A percentile compares a stretch with the other conserved stretches of the same genome.
These are phyloP conservation scores for Heterochromis multidens DNA, from an alignment of 2,113 vertebrate genomes.

Conservation along the genomic window DNA sequence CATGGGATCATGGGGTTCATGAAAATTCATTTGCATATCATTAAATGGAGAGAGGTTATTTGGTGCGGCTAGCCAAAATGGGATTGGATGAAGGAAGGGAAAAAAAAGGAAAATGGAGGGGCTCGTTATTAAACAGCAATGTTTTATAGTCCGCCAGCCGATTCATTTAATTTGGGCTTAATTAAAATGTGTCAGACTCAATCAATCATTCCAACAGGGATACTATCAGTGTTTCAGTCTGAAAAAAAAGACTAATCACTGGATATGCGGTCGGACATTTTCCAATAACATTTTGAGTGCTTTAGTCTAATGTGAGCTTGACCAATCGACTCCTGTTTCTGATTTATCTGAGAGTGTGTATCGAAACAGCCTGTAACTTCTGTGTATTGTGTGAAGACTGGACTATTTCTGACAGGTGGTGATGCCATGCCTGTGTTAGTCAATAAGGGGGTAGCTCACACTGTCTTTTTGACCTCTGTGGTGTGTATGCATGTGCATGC, in stretches of 20 bases:
- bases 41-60: conserved; percentile 77
- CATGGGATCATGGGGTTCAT: conserved; percentile 76
- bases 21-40: conserved; percentile 80
- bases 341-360: conserved; percentile 27
- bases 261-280: conserved; percentile 50
- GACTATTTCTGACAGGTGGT: conserved; percentile 53
- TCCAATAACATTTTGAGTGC: conserved; percentile 63
- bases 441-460: conserved; percentile 33
- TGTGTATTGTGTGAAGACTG: conserved; percentile 10
- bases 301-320: conserved; percentile 47
- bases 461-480: conserved; percentile 55
- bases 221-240: conserved; percentile 70
- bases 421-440: conserved; percentile 33
- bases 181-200: conserved; percentile 78
- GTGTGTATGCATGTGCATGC: conserved; percentile 36
- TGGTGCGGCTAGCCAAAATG: conserved; percentile 67
- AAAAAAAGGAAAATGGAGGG: conserved; percentile 57
- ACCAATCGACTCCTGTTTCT: conserved; percentile 31
- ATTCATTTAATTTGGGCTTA: conserved; percentile 77
- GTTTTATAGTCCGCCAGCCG: conserved; percentile 74
- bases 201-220: conserved; percentile 72
- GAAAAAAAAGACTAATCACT: conserved; percentile 60
- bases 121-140: conserved; percentile 75
- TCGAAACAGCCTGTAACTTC: conserved; percentile 35
- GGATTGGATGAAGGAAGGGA: conserved; percentile 65